Conservation (phyloP, 2,888 invertebrate genomes). For the Oscheius sp. region DNA sequence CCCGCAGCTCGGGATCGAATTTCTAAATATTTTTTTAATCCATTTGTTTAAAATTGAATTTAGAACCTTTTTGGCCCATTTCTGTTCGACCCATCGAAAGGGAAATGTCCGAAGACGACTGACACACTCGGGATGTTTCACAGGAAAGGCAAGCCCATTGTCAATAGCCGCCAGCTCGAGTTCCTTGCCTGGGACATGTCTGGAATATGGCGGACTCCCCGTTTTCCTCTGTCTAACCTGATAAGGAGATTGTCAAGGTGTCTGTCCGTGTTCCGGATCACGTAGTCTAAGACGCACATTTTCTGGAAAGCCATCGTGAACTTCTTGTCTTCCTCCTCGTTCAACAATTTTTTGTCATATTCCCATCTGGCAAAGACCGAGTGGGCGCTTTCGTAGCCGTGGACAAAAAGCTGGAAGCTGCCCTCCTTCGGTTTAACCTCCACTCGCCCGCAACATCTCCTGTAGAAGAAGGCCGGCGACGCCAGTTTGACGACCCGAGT, state of each 20-base stretch:
- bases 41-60: background rate
- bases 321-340: conserved; percentile 51
- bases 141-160: conserved; percentile 98
- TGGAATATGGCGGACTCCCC: conserved; percentile 10
- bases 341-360: conserved; percentile 58
- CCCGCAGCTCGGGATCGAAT: conserved; percentile 53
- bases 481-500: conserved; percentile 90
- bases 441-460: conserved; percentile 65
- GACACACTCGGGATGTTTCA: conserved; percentile 90
- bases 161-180: conserved; percentile 94
- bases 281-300: conserved; percentile 69
- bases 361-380: conserved; percentile 86
- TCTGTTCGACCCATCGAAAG: conserved; percentile 65
- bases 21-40: conserved; percentile 39
- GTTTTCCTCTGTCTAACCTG: conserved; percentile 75
- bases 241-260: conserved; percentile 99
- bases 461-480: conserved; percentile 97
- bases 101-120: conserved; percentile 65
- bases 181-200: conserved; percentile 64
- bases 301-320: conserved; percentile 94
- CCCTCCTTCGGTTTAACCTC: conserved; percentile 67
- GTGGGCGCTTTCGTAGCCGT: conserved; percentile 95
- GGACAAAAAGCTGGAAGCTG: conserved; percentile 86
- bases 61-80: conserved; percentile 62
- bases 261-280: conserved; percentile 76